phyloP scores from a whole-genome alignment of 1,140 invertebrate genomes.

The Amphibalanus amphitrite region DNA sequence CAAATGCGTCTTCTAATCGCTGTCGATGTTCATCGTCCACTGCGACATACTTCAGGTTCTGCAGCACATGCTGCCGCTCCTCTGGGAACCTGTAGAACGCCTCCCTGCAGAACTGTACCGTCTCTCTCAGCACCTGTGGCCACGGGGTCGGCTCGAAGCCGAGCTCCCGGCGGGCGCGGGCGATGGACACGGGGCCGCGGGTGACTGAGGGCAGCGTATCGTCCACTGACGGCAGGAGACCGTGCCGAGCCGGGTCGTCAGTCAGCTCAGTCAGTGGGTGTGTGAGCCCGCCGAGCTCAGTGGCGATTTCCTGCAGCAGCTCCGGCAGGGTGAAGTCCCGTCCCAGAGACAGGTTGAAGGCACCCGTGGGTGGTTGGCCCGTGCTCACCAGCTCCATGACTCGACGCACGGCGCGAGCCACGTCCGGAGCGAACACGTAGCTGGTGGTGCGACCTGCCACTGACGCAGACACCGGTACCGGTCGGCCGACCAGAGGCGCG shows the following conservation, averaged over 20 bases:
- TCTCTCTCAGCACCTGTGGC: background rate
- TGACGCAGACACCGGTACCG: slow-evolving; percentile 24
- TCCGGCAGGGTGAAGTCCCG: slow-evolving; percentile 21
- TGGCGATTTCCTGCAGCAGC: slow-evolving; percentile 21
- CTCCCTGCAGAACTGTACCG: background rate
- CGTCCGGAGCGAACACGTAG: slow-evolving; percentile 31
- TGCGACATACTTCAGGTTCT: background rate
- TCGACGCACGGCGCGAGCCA: slow-evolving; percentile 24
- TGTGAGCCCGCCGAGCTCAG: slow-evolving; percentile 17
- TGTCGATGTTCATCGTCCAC: background rate
- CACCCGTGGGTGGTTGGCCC: slow-evolving; percentile 21
- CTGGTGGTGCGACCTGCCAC: slow-evolving; percentile 24
- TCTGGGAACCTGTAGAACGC: background rate
- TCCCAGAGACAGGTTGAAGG: slow-evolving; percentile 28
- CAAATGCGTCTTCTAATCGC: background rate
- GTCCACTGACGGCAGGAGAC: background rate
- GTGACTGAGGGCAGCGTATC: slow-evolving; percentile 30
- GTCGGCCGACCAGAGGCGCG: slow-evolving; percentile 20
- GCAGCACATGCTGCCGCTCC: background rate
- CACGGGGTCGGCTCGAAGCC: slow-evolving; percentile 25
- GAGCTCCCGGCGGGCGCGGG: slow-evolving; percentile 24
- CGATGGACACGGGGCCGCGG: slow-evolving; percentile 25
- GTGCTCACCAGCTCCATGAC: slow-evolving; percentile 17
- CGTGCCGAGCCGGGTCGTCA: background rate
- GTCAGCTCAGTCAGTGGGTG: background rate